phyloP scores from a whole-genome alignment of 2,113 vertebrate genomes.

The Xerus inauris region DNA sequence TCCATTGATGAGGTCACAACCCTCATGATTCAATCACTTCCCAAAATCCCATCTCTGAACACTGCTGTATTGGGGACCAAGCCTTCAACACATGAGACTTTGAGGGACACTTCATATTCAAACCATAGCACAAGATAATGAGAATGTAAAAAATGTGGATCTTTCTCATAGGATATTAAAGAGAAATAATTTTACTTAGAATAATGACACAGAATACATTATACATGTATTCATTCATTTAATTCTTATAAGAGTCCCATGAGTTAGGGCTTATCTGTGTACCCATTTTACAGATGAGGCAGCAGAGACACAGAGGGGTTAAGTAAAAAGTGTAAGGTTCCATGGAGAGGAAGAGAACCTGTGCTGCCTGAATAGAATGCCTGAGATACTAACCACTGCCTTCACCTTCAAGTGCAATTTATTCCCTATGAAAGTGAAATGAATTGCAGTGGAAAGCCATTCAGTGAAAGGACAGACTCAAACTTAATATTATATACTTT shows the following conservation, averaged over 20 bases:
- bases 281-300: not conserved
- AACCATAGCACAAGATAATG: not conserved
- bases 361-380: not conserved
- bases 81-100: not conserved
- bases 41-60: not conserved
- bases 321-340: not conserved
- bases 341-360: not conserved
- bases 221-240: not conserved
- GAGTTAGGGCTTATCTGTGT: not conserved
- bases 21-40: not conserved
- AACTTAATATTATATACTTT: not conserved
- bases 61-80: not conserved
- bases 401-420: not conserved
- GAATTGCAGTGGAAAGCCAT: not conserved
- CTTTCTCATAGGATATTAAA: not conserved
- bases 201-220: not conserved
- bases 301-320: not conserved
- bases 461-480: not conserved
- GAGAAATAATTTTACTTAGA: slow-evolving; percentile 11
- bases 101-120: not conserved
- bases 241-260: not conserved
- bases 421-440: not conserved
- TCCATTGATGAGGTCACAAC: not conserved
- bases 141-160: not conserved
- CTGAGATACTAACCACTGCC: not conserved